A percentile compares a stretch with the other conserved stretches of the same genome.
These are phyloP conservation scores for Xanthia icteritia DNA, from an alignment of 2,888 invertebrate genomes.

Conservation along the genomic window DNA sequence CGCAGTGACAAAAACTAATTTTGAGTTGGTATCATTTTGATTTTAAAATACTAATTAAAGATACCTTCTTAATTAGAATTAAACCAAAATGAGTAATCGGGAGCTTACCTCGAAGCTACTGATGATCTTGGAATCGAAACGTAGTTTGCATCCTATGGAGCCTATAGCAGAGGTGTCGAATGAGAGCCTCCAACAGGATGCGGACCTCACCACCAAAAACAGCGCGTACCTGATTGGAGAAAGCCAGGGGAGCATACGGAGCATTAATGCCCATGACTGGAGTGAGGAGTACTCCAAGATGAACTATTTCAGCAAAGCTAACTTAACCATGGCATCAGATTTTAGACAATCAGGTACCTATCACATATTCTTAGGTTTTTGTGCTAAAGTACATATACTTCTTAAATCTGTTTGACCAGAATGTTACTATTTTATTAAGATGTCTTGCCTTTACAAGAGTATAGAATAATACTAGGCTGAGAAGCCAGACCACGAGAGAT, in stretches of 20 bases:
- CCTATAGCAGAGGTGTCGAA: not conserved
- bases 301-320: slow-evolving; percentile 72
- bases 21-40: not conserved
- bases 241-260: slow-evolving; percentile 21
- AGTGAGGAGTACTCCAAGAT: slow-evolving; percentile 76
- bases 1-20: not conserved
- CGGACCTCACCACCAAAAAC: not conserved
- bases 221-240: slow-evolving; percentile 2
- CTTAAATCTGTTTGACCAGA: not conserved
- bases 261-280: slow-evolving; percentile 64
- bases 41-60: not conserved
- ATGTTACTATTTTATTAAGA: not conserved
- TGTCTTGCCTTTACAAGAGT: not conserved
- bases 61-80: not conserved
- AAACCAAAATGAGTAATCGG: slow-evolving; percentile 37
- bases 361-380: slow-evolving; percentile 4
- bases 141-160: not conserved
- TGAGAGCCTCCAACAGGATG: not conserved
- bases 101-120: not conserved
- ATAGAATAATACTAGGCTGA: not conserved
- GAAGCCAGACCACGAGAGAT: too few relatives aligned
- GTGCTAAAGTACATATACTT: not conserved
- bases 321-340: slow-evolving; percentile 70
- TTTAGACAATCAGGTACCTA: slow-evolving; percentile 23
- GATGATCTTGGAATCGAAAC: slow-evolving; percentile 1